These are phyloP conservation scores for Apteryx owenii DNA, from an alignment of 2,113 vertebrate species.

Conservation along the genomic window DNA sequence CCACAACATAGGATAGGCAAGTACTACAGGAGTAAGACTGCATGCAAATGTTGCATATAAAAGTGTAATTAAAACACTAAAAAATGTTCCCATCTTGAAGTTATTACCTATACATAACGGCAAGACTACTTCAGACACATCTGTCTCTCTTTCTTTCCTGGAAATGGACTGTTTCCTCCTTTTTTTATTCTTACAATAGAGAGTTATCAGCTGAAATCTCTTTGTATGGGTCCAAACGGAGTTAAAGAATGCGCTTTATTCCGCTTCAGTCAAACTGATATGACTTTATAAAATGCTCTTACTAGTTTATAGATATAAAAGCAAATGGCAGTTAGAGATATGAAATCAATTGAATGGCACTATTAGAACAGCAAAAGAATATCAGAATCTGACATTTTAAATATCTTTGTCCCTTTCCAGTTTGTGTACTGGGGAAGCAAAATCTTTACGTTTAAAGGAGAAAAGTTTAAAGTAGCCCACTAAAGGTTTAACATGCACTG, in stretches of 20 bases:
- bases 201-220: neutral
- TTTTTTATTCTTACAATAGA: neutral
- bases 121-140: neutral
- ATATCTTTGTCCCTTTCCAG: neutral
- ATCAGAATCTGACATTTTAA: neutral
- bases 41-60: neutral
- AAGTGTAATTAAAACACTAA: neutral
- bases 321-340: neutral
- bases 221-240: neutral
- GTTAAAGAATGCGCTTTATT: neutral
- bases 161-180: accelerated
- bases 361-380: neutral
- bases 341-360: neutral
- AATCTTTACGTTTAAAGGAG: too few species aligned
- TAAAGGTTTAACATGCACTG: neutral
- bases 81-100: neutral
- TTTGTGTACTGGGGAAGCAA: neutral
- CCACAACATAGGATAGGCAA: neutral
- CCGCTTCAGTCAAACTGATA: neutral
- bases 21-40: neutral
- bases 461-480: neutral
- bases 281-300: accelerated
- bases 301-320: neutral
- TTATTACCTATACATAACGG: neutral
- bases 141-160: neutral